Percentiles rank a stretch among this genome's conserved stretches.
Conservation (phyloP, 1,140 invertebrate genomes). For the Hycleus phaleratus region DNA sequence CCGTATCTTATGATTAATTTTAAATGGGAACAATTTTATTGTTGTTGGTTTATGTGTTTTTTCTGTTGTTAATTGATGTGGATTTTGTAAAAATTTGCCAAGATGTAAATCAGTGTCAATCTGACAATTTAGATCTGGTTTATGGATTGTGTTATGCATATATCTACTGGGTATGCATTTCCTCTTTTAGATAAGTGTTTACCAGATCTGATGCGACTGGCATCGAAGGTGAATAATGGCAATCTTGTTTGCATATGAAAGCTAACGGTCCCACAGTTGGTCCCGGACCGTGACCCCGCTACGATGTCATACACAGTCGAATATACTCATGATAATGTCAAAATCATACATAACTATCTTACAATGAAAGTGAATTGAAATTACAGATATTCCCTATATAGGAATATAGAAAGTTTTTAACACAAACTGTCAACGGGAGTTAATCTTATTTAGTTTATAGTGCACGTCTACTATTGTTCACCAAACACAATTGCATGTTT, state of each 20-base stretch:
- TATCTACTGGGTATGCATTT: conserved; percentile 11
- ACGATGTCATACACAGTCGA: conserved; percentile 22
- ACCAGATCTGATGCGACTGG: conserved; percentile 18
- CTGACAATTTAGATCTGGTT: too few relatives aligned
- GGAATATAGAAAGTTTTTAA: background rate
- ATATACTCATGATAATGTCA: conserved; percentile 20
- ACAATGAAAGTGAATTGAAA: conserved; percentile 19
- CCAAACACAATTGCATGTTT: conserved; percentile 30
- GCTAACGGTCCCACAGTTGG: conserved; percentile 20
- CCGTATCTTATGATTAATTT: too few relatives aligned
- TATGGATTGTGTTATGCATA: conserved; percentile 2
- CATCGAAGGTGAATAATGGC: conserved; percentile 36
- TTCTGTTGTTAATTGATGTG: too few relatives aligned
- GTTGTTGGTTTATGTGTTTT: too few relatives aligned
- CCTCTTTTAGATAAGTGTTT: conserved; percentile 25
- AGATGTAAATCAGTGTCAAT: conserved; percentile 2
- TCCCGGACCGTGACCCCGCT: conserved; percentile 15
- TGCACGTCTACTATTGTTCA: conserved; percentile 23
- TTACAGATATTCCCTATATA: conserved; percentile 8
- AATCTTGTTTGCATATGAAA: conserved; percentile 38
- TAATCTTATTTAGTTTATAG: conserved; percentile 5
- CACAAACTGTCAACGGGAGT: conserved; percentile 2
- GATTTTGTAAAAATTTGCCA: background rate
- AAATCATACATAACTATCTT: conserved; percentile 8
- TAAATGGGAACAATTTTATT: too few relatives aligned